Evolutionary conservation across 2,113 vertebrate species (phyloP).

Genomic region (Oncorhynchus clarkii): DNA sequence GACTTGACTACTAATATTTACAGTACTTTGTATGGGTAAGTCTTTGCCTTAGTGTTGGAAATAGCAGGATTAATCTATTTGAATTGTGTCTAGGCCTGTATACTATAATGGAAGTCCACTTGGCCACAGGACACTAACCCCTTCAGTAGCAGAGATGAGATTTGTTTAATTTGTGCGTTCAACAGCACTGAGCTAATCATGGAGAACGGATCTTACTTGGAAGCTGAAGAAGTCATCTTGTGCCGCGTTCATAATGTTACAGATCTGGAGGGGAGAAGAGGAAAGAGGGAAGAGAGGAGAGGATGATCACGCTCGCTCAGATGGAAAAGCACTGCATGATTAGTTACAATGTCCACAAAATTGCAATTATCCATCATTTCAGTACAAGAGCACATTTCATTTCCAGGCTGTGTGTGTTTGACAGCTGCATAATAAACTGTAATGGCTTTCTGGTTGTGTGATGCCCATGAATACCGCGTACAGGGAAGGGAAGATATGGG

Average conservation of each 20-base stretch:
- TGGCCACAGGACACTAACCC: too few species aligned
- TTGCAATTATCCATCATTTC: constrained; percentile 55
- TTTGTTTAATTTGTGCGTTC: not conserved
- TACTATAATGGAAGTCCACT: too few species aligned
- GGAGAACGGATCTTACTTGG: constrained; percentile 44
- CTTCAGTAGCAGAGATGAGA: too few species aligned
- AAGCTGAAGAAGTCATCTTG: constrained; percentile 60
- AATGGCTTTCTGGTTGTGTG: constrained; percentile 47
- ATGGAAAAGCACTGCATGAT: constrained; percentile 37
- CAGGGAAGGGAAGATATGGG: not conserved
- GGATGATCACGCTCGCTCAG: constrained; percentile 28
- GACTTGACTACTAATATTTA: too few species aligned
- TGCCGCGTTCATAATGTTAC: constrained; percentile 65
- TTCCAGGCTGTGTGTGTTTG: constrained; percentile 48
- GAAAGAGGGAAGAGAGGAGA: constrained; percentile 1
- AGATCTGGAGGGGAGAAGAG: constrained; percentile 47
- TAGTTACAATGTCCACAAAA: constrained; percentile 55
- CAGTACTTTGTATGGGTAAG: too few species aligned
- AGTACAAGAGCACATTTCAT: constrained; percentile 43
- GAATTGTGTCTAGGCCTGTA: not conserved
- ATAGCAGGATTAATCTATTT: not conserved
- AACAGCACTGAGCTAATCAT: not conserved
- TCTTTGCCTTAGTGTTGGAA: not conserved
- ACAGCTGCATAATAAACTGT: constrained; percentile 57
- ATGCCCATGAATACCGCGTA: not conserved